Base-by-base conservation (phyloP, 1,140 invertebrate genomes). In the Phocides pigmalion region DNA sequence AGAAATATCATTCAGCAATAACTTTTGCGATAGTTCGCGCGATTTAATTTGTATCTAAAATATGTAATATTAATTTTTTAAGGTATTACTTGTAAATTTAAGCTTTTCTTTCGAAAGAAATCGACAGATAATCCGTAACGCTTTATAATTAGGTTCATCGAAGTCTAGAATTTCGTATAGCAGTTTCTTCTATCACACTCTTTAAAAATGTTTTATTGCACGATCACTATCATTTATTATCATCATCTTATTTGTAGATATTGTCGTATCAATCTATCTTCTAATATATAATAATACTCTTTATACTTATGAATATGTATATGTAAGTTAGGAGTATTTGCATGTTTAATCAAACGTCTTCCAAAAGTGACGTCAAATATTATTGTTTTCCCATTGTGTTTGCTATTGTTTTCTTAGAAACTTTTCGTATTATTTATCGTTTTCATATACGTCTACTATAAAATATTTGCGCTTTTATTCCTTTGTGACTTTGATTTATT, bases 121-220 rank as follows among this genome's bases (percentile, higher is more conserved):
- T 81, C 82, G 72, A 85, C 76, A 83, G 79, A 78, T 82, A 84
- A 90, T 90, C 88, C 88, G 78, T 81, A 82, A 89, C 88, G 88
- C 88, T 90, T 89, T 89, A 90, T 90, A 90, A 90, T 89, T 90
- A 90, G 86, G 84, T 89, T 90, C 67, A 77, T 79, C 79, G 88
- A 87, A 84, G 84, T 88, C 72, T 85, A 89, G 85, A 86, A 84
- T 86, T 89, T 87, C 81, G 81, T 74, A 81, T 84, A 85, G 83
- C 80, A 72, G 68, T 85, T 83, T 81, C 74, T 79, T 85, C 76
- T 76, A 74, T 72, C 68, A 82, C 76, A 82, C 77, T 76, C 81
- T 85, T 76, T 64, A 76, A 76, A 67, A 65, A 85, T 86, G 74
- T 84, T 90, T 88, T 79, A 71, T 71, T 76, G 84, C 85, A 87